Conservation (phyloP, 2,113 vertebrate species). For the Elephantulus edwardii region DNA sequence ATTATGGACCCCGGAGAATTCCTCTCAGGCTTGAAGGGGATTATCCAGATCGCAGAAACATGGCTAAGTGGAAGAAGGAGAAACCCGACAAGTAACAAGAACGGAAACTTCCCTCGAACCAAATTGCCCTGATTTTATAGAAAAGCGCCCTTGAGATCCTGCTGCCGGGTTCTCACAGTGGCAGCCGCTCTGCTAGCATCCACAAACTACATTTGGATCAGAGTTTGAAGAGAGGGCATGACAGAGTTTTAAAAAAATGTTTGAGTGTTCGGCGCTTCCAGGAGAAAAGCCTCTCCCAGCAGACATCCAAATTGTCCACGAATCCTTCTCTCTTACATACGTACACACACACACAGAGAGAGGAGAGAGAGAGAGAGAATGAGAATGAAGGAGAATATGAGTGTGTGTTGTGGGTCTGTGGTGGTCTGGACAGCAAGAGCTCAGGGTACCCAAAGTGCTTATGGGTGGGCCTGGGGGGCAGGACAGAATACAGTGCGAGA, state of each 20-base stretch:
- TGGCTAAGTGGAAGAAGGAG: slow-evolving; percentile 45
- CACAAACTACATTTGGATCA: background rate
- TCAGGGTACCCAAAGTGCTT: background rate
- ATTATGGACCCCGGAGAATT: slow-evolving; percentile 51
- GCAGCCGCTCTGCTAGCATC: background rate
- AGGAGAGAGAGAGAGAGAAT: no score
- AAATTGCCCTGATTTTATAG: background rate
- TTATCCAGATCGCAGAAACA: slow-evolving; percentile 52
- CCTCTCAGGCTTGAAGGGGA: slow-evolving; percentile 52
- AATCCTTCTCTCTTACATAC: no score
- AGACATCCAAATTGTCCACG: fast-evolving
- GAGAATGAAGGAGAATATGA: no score
- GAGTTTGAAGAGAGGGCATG: background rate
- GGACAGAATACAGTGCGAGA: background rate
- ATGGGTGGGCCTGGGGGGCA: background rate
- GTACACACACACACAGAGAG: background rate
- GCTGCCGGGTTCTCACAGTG: background rate
- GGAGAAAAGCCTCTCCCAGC: background rate
- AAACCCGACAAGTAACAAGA: background rate
- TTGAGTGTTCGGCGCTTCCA: background rate
- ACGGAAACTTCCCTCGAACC: slow-evolving; percentile 19
- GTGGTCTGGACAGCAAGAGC: background rate
- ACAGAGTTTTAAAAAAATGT: background rate
- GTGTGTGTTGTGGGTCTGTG: fast-evolving
- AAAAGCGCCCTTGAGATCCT: background rate